Percentiles rank a stretch among this genome's conserved stretches.
phyloP scores from a whole-genome alignment of 2,113 vertebrate species.

The Engystomops pustulosus region DNA sequence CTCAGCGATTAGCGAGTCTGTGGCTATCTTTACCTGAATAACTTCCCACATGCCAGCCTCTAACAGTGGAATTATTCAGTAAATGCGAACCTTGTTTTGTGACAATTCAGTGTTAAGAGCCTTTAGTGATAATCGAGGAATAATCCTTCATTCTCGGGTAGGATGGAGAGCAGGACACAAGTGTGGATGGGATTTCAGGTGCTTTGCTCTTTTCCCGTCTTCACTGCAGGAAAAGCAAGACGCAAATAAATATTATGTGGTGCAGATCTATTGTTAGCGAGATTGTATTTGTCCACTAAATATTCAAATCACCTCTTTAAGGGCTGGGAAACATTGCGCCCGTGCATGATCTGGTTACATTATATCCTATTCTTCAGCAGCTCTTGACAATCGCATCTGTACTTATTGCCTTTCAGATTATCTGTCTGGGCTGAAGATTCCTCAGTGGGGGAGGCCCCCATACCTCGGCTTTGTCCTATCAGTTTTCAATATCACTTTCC shows the following conservation, averaged over 20 bases:
- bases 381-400: constrained; percentile 49
- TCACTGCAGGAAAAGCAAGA: background rate
- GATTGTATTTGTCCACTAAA: constrained; percentile 53
- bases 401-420: constrained; percentile 54
- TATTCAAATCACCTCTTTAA: constrained; percentile 53
- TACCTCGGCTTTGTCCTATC: constrained; percentile 33
- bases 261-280: constrained; percentile 30
- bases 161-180: constrained; percentile 16
- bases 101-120: background rate
- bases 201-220: constrained; percentile 36
- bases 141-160: constrained; percentile 3
- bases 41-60: background rate
- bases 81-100: constrained; percentile 12
- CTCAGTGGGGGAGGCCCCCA: constrained; percentile 2
- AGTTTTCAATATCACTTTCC: constrained; percentile 47
- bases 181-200: constrained; percentile 23
- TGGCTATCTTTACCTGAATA: background rate
- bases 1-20: background rate
- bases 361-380: constrained; percentile 42
- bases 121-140: constrained; percentile 25
- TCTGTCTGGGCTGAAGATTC: constrained; percentile 35
- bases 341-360: constrained; percentile 50
- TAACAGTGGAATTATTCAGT: background rate
- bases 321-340: constrained; percentile 33
- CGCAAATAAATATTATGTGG: constrained; percentile 30